Evolutionary conservation across 1,140 invertebrate genomes (phyloP), one percentile per base, ranked within the genome.

Genomic region (Oryctes rhinoceros): DNA sequence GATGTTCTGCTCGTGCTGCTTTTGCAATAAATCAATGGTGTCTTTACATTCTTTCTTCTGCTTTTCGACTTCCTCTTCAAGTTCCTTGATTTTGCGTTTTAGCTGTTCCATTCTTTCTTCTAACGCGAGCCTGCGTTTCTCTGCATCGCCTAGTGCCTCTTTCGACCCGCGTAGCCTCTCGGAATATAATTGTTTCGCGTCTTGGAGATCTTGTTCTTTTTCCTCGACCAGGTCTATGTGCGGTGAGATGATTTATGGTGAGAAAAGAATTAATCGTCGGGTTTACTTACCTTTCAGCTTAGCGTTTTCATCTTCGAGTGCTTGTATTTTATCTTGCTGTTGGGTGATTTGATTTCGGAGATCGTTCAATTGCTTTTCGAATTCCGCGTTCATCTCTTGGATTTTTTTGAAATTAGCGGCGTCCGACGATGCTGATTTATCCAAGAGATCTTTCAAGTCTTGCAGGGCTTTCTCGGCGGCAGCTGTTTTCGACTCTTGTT

Each of bases 11-110:
- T 85, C 84, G 37, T 83, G 82, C 62, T 85, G 82, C 65, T 78
- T 49, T 48, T 85, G 85, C 20, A 85, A 20, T 7, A 53, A 78
- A 0, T 77, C 78, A 11, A 85, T 84, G 4, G 76, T 83, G 5
- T 84, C 81, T 9, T 82, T 47, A 67, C 82, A 84, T 62, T 85
- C 81, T 67, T 83, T 82, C 78, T 84, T 84, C 71, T 83, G 81
- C 47, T 82, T 78, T 13, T 76, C 77, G 1, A 84, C 24, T 80
- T 85, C 74, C 1, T 74, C 78, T 71, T 82, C 47, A 37, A 82
- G 44, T 10, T 18, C 77, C 79, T 65, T 82, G 47, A n/a, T 81
- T 20, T 44, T 82, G 49, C 53, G 80, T 80, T 67, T 48, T 2
- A 80, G 75, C 1, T 35, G 49, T 80, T 80, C 47, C 81, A 78